Evolutionary conservation across 2,888 invertebrate species (phyloP), one percentile per base, ranked within the genome.

Genomic region (Aradus depressus): DNA sequence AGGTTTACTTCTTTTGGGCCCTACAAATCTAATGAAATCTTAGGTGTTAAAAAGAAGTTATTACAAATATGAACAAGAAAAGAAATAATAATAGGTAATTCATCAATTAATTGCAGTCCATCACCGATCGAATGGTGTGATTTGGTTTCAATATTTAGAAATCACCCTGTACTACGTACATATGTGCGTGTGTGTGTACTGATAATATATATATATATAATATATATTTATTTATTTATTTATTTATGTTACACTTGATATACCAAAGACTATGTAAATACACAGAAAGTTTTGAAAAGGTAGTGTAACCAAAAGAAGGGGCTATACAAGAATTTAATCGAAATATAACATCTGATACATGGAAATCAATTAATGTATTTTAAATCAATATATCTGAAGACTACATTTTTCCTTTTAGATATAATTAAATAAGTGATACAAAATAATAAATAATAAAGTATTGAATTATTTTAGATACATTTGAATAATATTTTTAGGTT

Each of bases 221-320:
- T 44, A 34, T 18, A 22, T 34, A 21, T 44, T 22, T n/a, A 44
- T n/a, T 19, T 44, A 22, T 44, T 21, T 18, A 14, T n/a, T 44
- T 44, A 34, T 31, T 21, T 16, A 25, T 41, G 22, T 14, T 31
- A 31, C 21, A 21, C 31, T 34, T 44, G 44, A 34, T 44, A 31
- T n/a, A 18, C 35, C 22, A 44, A 21, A 44, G 22, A 21, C 16
- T 18, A 44, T 44, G 44, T 44, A 44, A 35, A 44, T 44, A 44
- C 44, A 44, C 44, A 28, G 19, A 31, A 28, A 3, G 44, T 44
- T 35, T 31, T 44, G 14, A 22, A 32, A 31, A 14, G 19, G 6
- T 44, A 31, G 35, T 21, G 32, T 28, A 19, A 44, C 23, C 32
- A 22, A 22, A 21, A 35, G 35, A 44, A 31, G 44, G 44, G 44